Base-by-base conservation (phyloP, 2,888 invertebrate species). In the Dyspetes luteomarginatus region DNA sequence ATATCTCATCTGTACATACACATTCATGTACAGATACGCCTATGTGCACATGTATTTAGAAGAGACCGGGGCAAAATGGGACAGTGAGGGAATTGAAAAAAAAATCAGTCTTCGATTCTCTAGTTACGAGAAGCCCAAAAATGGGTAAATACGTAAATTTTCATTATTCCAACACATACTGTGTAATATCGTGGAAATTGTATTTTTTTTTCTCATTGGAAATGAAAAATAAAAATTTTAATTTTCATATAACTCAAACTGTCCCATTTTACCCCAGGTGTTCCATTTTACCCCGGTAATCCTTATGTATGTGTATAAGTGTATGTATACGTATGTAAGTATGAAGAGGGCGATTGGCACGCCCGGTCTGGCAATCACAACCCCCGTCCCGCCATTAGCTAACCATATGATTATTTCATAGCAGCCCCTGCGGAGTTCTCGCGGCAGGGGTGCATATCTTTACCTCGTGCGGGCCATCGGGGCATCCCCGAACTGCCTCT, bases 361-460 rank as follows among this genome's bases (percentile, higher is more conserved):
- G 88, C 87, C 84, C 85, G 86, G 85, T 78, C 88, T 87, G 85
- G 89, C 88, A 89, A 89, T 89, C 89, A 87, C 88, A 86, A 88
- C 88, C 89, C 88, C 86, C 86, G 83, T 83, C 81, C 82, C 85
- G 86, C 91, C 91, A 92, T 92, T 91, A 92, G 91, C 91, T 91
- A 92, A 92, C 91, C 92, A 92, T 92, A 92, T 92, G 92, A 91
- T 92, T 92, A 92, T 91, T 91, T 92, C 90, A 92, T 91, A 89
- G 91, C 86, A 82, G 88, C 85, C 85, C 85, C 85, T 74, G 78
- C 83, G 83, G 73, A 68, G 77, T 55, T 64, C 22, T 48, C 74
- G 67, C 64, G 64, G 64, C 79, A 84, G 83, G 88, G 89, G 89
- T 89, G 89, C 88, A 89, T 89, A 89, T 89, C 88, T 88, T 89